Evolutionary conservation across 2,797 vertebrate species (phyloP), one percentile per base, ranked within the genome.

Genomic region (Spheniscus humboldti): DNA sequence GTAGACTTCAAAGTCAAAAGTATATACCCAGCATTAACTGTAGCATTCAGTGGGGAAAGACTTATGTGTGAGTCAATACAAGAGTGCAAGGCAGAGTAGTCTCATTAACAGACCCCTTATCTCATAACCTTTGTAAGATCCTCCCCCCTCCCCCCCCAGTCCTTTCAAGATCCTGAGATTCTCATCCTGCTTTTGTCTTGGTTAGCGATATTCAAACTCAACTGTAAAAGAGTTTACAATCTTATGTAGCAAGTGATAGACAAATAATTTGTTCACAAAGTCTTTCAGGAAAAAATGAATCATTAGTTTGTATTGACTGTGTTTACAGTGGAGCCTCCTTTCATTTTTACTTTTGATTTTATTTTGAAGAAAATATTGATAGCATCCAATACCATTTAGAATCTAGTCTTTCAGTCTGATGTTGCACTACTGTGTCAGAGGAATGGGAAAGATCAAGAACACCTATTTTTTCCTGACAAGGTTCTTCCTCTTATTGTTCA

Each of bases 131-230:
- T 66, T 62, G 17, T 24, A 64, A 92, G 20, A 89, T 30, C n/a
- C 8, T 18, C 59, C 41, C 41, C 7, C 41, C 41, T 1, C 1
- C 7, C 3, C 1, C 24, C 10, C 3, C 10, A 73, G n/a, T 31
- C 28, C 67, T 68, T 67, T 77, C 37, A 77, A 74, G 41, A 76
- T 45, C 20, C 53, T 33, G 57, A 80, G 45, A 79, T 47, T 82
- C 67, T 85, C 67, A 62, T 7, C 18, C 35, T 87, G 56, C 35
- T 67, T 95, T 91, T 87, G 11, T 35, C n/a, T 69, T 48, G 8
- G 22, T 60, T 74, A 89, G 15, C 18, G 56, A 67, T 41, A 82
- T 69, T 69, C 35, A 92, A 62, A 77, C 25, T 66, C 59, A 63
- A 5, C 12, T 64, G n/a, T 18, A 79, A 72, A 88, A 62, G 57